Base-by-base conservation (phyloP, 2,113 vertebrate genomes). In the Dendrocopos noguchii region DNA sequence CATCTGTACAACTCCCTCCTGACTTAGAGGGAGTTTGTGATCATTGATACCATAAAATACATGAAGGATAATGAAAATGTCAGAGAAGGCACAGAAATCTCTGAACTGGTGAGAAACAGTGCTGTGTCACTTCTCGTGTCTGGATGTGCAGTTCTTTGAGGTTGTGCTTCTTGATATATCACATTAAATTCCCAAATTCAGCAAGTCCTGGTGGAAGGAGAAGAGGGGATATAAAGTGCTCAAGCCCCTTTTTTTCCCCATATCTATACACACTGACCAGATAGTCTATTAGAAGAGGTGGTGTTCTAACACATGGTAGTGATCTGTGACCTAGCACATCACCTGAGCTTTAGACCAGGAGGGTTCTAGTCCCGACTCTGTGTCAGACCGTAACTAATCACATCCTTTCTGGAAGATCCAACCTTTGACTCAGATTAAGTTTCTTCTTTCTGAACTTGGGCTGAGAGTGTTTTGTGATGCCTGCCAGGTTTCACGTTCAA, bases 91-190 rank as follows among this genome's bases (percentile, higher is more conserved):
- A 29, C 10, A 39, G 80, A 55, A 61, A 65, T 34, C 65, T 24
- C n/a, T n/a, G n/a, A 55, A 31, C 19, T 9, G 3, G 17, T 25
- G 59, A 55, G 64, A 39, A 73, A 39, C 0, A 0, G 6, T 36
- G n/a, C 10, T 13, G 36, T 53, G 22, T 3, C 4, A 4, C 60
- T 70, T 44, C 39, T 60, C 17, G 2, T 0, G 1, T 13, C 4
- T 21, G 16, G 53, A 10, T 27, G n/a, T 6, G 29, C 55, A 55
- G 18, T 34, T 33, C 42, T 36, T 90, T 15, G 33, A 85, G 21
- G 5, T 25, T 13, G 5, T 47, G 10, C 11, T 76, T 47, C n/a
- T 46, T 31, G 22, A 29, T 34, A 33, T 44, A 6, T 25, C 22
- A 17, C 50, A 44, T 18, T 29, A 22, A 84, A 90, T 61, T 65